Evolutionary conservation across 2,888 invertebrate species (phyloP).

Genomic region (Achlya flavicornis): DNA sequence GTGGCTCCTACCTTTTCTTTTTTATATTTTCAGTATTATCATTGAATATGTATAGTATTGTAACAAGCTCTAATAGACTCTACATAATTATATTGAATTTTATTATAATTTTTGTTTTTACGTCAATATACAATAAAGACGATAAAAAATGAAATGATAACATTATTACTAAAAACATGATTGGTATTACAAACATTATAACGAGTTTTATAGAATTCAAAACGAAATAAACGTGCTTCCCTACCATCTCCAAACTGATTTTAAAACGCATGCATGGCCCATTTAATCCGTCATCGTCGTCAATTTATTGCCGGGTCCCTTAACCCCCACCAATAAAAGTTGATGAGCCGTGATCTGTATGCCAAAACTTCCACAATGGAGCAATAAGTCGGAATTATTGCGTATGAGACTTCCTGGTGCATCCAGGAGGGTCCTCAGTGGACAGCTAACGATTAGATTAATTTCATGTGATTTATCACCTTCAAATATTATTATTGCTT

Average conservation of each 20-base stretch:
- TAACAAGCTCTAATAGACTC: too few species aligned
- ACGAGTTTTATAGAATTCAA: neutral
- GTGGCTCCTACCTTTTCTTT: too few species aligned
- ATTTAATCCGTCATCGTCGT: constrained; percentile 74
- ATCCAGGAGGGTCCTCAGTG: constrained; percentile 40
- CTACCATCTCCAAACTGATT: constrained; percentile 49
- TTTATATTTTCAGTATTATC: too few species aligned
- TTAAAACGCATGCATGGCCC: constrained; percentile 68
- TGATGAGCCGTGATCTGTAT: constrained; percentile 79
- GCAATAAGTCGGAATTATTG: constrained; percentile 64
- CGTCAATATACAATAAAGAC: too few species aligned
- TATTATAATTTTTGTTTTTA: too few species aligned
- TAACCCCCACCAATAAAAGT: constrained; percentile 72
- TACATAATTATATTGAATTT: too few species aligned
- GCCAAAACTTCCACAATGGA: constrained; percentile 75
- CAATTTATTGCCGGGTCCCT: constrained; percentile 65
- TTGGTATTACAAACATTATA: neutral
- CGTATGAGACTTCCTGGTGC: constrained; percentile 47
- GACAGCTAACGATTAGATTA: constrained; percentile 38
- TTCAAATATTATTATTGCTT: constrained; percentile 11
- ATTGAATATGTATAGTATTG: too few species aligned
- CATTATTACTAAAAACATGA: too few species aligned
- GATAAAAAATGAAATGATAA: too few species aligned
- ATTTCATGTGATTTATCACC: constrained; percentile 28
- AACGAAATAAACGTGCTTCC: constrained; percentile 16